Base-by-base conservation (phyloP, 1,140 invertebrate species). In the Heterodera schachtii region DNA sequence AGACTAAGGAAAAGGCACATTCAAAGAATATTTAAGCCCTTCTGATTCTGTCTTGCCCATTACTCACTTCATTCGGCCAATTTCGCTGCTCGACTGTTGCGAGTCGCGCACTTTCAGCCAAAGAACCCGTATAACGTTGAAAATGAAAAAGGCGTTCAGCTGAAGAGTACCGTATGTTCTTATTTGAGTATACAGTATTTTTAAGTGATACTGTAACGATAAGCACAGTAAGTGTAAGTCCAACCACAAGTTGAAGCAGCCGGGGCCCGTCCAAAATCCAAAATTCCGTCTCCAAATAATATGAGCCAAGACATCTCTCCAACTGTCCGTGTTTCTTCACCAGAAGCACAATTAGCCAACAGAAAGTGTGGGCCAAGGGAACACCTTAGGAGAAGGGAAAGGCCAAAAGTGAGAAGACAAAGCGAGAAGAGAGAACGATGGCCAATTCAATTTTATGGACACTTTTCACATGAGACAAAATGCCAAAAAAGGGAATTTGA, bases 201-300 rank as follows among this genome's bases (percentile, higher is more conserved):
- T 69, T 69, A 5, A 7, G 3, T 8, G 70, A 64, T 71, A 6
- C 13, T 49, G n/a, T 78, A 31, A 31, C 31, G 31, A 31, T 31
- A 31, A 31, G 31, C 31, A 31, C 31, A 31, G 31, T 31, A 31
- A 31, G 31, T 31, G 31, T 31, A 31, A 31, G 31, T 31, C 31
- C 78, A 71, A 89, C 87, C 76, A 90, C 84, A 8, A 90, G 81
- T 77, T 89, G 82, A 19, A 82, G 21, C 85, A 90, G 83, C 67
- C 88, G 52, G n/a, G 88, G 88, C 0, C 88, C 88, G 73, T 89
- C 89, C 4, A 89, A 75, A 64, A 89, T 90, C 88, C 88, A 89
- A 75, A 90, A 89, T 44, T 90, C 89, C 44, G 88, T 78, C 75
- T 90, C 86, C 80, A 89, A 80, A 82, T 89, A 89, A 67, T 89